Evolutionary conservation across 2,113 vertebrate species (phyloP).

Genomic region (Tricholaema leucomelas): DNA sequence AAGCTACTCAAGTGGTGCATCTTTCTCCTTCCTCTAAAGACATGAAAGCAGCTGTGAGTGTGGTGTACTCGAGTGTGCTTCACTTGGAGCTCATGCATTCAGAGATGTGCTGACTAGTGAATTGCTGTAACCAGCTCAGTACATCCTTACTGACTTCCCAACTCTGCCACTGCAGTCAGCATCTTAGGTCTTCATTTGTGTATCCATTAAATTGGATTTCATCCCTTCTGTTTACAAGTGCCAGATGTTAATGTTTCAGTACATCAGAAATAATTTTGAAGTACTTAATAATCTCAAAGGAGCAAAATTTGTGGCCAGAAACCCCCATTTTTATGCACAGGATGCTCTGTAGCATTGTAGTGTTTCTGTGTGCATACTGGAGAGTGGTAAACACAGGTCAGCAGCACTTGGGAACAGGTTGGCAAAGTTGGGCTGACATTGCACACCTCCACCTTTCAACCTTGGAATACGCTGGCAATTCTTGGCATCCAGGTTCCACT

Average conservation of each 20-base stretch:
- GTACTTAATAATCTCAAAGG: background rate
- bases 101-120: background rate
- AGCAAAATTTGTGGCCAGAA: background rate
- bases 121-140: background rate
- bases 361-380: background rate
- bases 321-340: background rate
- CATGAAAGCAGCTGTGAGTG: background rate
- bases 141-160: background rate
- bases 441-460: background rate
- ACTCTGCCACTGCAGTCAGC: background rate
- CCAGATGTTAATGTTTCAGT: background rate
- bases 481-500: background rate
- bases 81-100: background rate
- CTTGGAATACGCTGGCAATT: fast-evolving
- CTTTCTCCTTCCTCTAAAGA: background rate
- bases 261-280: background rate
- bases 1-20: background rate
- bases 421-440: background rate
- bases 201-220: background rate
- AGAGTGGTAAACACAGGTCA: background rate
- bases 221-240: background rate
- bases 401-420: background rate
- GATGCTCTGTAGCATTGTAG: background rate
- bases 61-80: background rate
- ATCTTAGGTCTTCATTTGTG: background rate